Evolutionary conservation across 2,888 invertebrate species (phyloP), one percentile per base, ranked within the genome.

Genomic region (Hylaea fasciaria): DNA sequence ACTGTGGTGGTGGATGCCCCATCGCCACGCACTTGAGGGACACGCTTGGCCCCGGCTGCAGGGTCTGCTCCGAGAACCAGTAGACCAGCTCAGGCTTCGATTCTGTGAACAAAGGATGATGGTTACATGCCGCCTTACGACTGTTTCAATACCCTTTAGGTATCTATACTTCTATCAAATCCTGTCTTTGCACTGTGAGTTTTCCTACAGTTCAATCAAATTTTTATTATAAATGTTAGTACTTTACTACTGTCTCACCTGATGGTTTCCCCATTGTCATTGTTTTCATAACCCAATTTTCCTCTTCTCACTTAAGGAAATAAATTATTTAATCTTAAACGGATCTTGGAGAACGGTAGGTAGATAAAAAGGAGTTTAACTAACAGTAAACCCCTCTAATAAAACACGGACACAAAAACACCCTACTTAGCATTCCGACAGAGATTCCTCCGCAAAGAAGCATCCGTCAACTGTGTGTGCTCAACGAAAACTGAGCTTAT

Each of bases 21-120:
- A 97, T 96, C n/a, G 98, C 98, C 64, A 97, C 96, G 90, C 98
- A 98, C 87, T 97, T 97, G 70, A 98, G 93, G 16, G 98, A 97
- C 48, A 98, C 96, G 67, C 96, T 96, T 35, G 97, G 97, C 14
- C 98, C 98, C 0, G 97, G 97, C 81, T 97, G 97, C 63, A 98
- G 91, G 10, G 97, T 98, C 88, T 97, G 97, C 85, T 98, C 97
- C 59, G 97, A 96, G 91, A 98, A 98, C 95, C 96, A 97, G 93
- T 97, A 97, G 72, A 96, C 94, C 74, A 98, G 92, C 91, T 97
- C 97, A 45, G 97, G 97, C 68, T 97, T 96, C 40, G 97, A 96
- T 87, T 97, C 97, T 96, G 90, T 59, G 85, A 83, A 77, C 64
- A 74, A 72, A 62, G 2, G 3, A 7, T 40, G 12, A 37, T 37